These are phyloP conservation scores for Xenopus tropicalis DNA, from an alignment of 2,113 vertebrate species.

Conservation along the genomic window UCB_Xtro_10.0 CM004446.2:54120001-54120500, in stretches of 20 bases:
- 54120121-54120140: no score
- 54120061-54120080: no score
- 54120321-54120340: constrained; percentile 67
- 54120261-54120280: constrained; percentile 58
- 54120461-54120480: constrained; percentile 62
- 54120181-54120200: constrained; percentile 3
- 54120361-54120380: constrained; percentile 83
- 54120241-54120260: constrained; percentile 69
- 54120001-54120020: no score
- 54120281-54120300: constrained; percentile 69
- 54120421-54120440: constrained; percentile 64
- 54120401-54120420: constrained; percentile 76
- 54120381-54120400: constrained; percentile 74
- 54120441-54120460: constrained; percentile 68
- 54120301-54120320: constrained; percentile 74
- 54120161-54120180: not conserved
- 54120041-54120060: no score
- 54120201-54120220: constrained; percentile 44
- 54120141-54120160: not conserved
- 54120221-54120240: constrained; percentile 62
- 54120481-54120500: constrained; percentile 64
- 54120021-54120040: no score
- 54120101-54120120: no score
- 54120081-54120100: no score
- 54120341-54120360: constrained; percentile 76